Base-by-base conservation (phyloP, 2,888 invertebrate genomes). In the Brachyopa scutellaris region DNA sequence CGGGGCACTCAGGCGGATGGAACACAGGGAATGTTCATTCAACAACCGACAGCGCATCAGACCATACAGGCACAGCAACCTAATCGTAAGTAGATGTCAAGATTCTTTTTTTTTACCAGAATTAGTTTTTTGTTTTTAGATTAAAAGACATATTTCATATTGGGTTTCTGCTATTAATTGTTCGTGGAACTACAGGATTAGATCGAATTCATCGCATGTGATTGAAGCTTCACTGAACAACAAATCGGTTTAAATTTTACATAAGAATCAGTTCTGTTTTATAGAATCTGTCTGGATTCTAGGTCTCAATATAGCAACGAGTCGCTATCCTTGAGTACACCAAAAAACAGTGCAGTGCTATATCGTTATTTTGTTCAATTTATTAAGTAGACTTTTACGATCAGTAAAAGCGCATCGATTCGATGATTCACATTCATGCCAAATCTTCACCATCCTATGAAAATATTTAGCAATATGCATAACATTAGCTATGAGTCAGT, bases 1-100 rank as follows among this genome's bases (percentile, higher is more conserved):
- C 91, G 97, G 38, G 95, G 96, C 15, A 92, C 95, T 0, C 96
- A 96, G 87, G 93, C 94, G 1, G 96, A 96, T 88, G 93, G 92
- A 5, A 91, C 92, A 0, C 91, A 92, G 8, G 93, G 94, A 29
- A 95, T 97, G 95, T 97, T 96, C 88, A 96, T 97, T 85, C 95
- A 96, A 9, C 93, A 94, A 89, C 87, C 91, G 7, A 89, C 94
- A 85, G 80, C 89, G 1, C 91, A 89, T 76, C 90, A 89, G 85
- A 87, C 92, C 0, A 92, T 94, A 67, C 94, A 94, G 87, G 91
- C 94, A 0, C 89, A 91, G 64, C 92, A 93, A 85, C 94, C 93
- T 85, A 94, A 94, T 90, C 93, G 94, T 94, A 90, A 92, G 93
- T 91, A 45, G 38, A 9, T 8, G 13, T 9, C 38, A 13, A 26